Evolutionary conservation across 2,797 vertebrate genomes (phyloP).

Genomic region (Mycteria americana): DNA sequence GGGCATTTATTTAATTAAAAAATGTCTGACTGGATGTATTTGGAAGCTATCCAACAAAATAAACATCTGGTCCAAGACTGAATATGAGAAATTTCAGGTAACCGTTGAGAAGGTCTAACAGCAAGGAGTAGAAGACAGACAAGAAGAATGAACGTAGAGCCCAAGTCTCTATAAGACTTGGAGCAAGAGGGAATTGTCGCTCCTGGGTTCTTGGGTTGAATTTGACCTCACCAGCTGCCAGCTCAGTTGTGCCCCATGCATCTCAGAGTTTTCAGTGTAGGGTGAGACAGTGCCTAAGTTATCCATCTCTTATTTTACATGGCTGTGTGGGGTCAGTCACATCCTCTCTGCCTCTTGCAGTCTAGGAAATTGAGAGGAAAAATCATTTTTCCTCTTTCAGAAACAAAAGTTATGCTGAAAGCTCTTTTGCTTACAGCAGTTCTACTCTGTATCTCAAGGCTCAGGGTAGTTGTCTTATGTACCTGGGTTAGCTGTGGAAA

Average conservation of each 20-base stretch:
- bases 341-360: neutral
- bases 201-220: neutral
- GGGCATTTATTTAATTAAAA: neutral
- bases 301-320: neutral
- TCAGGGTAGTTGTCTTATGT: neutral
- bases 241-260: neutral
- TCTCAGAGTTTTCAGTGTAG: neutral
- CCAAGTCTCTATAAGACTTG: neutral
- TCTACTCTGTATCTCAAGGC: neutral
- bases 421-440: neutral
- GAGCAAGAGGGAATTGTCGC: neutral
- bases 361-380: neutral
- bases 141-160: neutral
- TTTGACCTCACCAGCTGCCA: neutral
- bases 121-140: neutral
- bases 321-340: neutral
- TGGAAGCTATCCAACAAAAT: neutral
- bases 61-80: neutral
- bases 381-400: neutral
- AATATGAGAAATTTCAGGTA: neutral
- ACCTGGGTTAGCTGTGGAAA: neutral
- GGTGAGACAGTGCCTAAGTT: neutral
- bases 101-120: neutral
- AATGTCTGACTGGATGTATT: neutral
- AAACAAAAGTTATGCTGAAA: neutral